Conservation (phyloP, 2,888 invertebrate genomes). For the Periphyllus acericola region DNA sequence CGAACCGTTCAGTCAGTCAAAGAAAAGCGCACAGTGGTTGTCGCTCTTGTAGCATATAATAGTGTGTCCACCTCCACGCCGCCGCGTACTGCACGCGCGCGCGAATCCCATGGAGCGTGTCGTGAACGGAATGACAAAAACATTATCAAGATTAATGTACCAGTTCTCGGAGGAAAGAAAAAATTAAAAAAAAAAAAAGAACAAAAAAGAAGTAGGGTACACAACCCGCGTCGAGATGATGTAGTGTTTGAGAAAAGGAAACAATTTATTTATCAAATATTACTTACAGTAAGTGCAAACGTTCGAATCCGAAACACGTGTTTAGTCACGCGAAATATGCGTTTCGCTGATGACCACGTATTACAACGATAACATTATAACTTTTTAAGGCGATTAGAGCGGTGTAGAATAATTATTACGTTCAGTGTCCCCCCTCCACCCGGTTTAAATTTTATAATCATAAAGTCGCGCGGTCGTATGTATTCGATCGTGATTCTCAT, state of each 20-base stretch:
- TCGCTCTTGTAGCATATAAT: neutral
- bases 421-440: no score
- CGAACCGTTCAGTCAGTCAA: slow-evolving; percentile 30
- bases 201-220: neutral
- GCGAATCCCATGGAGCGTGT: slow-evolving; percentile 20
- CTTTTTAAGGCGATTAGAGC: neutral
- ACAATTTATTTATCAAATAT: slow-evolving; percentile 49
- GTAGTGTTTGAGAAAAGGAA: slow-evolving; percentile 40
- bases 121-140: slow-evolving; percentile 47
- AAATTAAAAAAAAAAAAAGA: neutral
- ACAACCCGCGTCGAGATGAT: slow-evolving; percentile 9
- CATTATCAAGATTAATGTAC: slow-evolving; percentile 55
- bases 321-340: slow-evolving; percentile 32
- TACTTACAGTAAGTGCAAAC: slow-evolving; percentile 25
- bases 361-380: neutral
- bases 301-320: slow-evolving; percentile 19
- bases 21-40: slow-evolving; percentile 16
- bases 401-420: neutral
- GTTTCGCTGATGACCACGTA: neutral
- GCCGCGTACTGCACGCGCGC: neutral
- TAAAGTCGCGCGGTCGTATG: neutral
- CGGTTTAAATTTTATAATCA: no score
- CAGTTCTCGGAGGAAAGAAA: neutral
- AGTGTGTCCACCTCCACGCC: neutral
- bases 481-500: neutral